Conservation (phyloP, 2,888 invertebrate species). For the Digitonthophagus gazella region DNA sequence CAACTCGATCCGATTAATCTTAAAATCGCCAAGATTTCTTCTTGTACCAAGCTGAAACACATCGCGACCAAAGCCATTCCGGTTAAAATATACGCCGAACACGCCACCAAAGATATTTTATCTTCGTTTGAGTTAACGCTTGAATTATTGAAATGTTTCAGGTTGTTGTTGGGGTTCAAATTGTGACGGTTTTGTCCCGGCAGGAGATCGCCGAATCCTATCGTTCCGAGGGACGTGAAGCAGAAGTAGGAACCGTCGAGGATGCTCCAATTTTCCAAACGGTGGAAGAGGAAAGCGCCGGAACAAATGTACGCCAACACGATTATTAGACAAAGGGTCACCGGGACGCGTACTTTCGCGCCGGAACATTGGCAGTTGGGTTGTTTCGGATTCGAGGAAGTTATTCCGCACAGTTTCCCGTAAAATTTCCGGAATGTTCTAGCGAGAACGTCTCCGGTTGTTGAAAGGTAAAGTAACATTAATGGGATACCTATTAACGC, state of each 20-base stretch:
- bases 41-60: slow-evolving; percentile 84
- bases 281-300: slow-evolving; percentile 85
- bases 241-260: slow-evolving; percentile 84
- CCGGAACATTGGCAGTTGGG: slow-evolving; percentile 50
- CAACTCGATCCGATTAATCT: slow-evolving; percentile 51
- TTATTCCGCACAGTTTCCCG: slow-evolving; percentile 55
- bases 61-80: slow-evolving; percentile 85
- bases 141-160: too few relatives aligned
- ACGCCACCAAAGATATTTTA: slow-evolving; percentile 72
- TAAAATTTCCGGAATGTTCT: slow-evolving; percentile 72
- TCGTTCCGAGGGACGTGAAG: slow-evolving; percentile 70
- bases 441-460: slow-evolving; percentile 83
- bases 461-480: slow-evolving; percentile 83
- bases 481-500: slow-evolving; percentile 85
- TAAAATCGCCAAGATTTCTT: slow-evolving; percentile 64
- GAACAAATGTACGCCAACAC: slow-evolving; percentile 84
- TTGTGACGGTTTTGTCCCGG: slow-evolving; percentile 56
- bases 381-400: slow-evolving; percentile 33
- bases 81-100: slow-evolving; percentile 77
- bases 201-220: slow-evolving; percentile 78
- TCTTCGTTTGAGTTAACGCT: slow-evolving; percentile 40
- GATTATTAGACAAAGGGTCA: slow-evolving; percentile 80
- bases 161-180: too few relatives aligned
- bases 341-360: slow-evolving; percentile 76
- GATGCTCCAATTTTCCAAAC: slow-evolving; percentile 88